Percentiles rank a stretch among this genome's conserved stretches.
Evolutionary conservation across 2,888 invertebrate genomes (phyloP).

Genomic region (Acanthosepion esculentum): DNA sequence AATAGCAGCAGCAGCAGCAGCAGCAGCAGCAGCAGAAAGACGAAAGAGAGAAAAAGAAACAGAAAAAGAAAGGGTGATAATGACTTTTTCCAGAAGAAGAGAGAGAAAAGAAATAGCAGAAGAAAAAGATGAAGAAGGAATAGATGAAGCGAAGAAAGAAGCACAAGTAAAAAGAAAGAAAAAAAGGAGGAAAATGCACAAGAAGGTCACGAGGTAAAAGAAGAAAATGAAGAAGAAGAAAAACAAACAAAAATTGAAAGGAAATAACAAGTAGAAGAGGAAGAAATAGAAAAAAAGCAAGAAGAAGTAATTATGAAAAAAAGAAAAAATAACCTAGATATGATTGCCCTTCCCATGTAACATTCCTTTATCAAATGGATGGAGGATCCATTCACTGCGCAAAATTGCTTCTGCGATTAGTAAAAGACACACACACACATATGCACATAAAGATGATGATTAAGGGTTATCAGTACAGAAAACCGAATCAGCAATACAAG

Average conservation of each 20-base stretch:
- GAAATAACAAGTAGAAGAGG: neutral
- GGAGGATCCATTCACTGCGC: neutral
- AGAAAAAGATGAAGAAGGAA: neutral
- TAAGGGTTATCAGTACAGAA: no score
- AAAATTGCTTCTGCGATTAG: no score
- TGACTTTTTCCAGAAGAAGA: no score
- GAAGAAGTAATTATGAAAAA: neutral
- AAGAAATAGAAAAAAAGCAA: neutral
- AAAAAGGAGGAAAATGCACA: no score
- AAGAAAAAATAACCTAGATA: neutral
- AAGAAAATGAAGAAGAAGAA: neutral
- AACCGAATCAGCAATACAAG: no score
- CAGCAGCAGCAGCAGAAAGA: neutral
- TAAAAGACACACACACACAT: neutral
- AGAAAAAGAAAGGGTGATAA: neutral
- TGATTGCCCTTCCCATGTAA: neutral
- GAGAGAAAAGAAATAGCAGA: no score
- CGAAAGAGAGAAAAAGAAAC: neutral
- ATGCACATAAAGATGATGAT: no score
- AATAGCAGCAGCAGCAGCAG: neutral
- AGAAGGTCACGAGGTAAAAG: neutral
- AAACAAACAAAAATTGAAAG: neutral
- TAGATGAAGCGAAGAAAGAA: no score
- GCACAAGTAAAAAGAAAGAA: neutral
- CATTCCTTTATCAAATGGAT: neutral